phyloP scores from a whole-genome alignment of 2,113 vertebrate genomes.

The Passer montanus region DNA sequence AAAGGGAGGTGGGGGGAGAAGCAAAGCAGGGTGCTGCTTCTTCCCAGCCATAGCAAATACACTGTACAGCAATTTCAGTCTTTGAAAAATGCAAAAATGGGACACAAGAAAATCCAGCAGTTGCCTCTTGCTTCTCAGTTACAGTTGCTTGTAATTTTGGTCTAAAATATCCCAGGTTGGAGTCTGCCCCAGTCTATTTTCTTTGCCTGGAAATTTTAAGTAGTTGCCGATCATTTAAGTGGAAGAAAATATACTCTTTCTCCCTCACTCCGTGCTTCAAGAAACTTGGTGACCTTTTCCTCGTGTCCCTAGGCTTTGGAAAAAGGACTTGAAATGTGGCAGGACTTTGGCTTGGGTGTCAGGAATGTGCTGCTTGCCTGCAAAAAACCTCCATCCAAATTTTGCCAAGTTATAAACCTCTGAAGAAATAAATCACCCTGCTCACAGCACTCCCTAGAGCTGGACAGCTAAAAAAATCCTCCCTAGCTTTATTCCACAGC shows the following conservation, averaged over 20 bases:
- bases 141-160: neutral
- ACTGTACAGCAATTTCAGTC: neutral
- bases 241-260: neutral
- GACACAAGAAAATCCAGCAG: neutral
- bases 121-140: neutral
- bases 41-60: neutral
- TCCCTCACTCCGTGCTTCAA: neutral
- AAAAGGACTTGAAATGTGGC: neutral
- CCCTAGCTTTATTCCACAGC: neutral
- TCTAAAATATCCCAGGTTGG: neutral
- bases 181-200: neutral
- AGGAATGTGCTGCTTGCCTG: neutral
- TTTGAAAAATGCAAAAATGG: neutral
- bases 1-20: neutral
- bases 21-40: neutral
- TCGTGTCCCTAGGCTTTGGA: neutral
- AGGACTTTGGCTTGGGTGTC: neutral
- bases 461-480: neutral
- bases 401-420: neutral
- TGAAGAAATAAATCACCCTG: neutral
- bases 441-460: neutral
- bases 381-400: neutral
- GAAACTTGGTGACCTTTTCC: conserved; percentile 24
- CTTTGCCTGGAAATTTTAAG: conserved; percentile 13
- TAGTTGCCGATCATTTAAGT: neutral